Base-by-base conservation (phyloP, 2,888 invertebrate genomes). In the Pristionchus fissidentatus region DNA sequence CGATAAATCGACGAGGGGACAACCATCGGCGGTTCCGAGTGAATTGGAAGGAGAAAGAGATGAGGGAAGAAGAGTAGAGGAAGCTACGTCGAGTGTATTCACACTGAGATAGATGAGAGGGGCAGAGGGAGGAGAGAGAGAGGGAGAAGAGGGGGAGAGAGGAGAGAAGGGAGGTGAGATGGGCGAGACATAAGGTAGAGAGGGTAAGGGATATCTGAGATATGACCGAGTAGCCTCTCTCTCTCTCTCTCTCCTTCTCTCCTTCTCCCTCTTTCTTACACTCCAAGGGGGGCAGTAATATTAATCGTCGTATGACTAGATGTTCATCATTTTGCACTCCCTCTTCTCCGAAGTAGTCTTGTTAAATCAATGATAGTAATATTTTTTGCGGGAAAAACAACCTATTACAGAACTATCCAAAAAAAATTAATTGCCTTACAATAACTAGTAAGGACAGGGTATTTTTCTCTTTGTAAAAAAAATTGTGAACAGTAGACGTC, bases 61-160 rank as follows among this genome's bases (percentile, higher is more conserved):
- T 32, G 60, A 60, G 60, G 60, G 60, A 60, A n/a, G n/a, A n/a
- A 60, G 60, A 60, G 60, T 60, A 60, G n/a, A n/a, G 32, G 60
- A 60, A 60, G 60, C 60, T 32, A 32, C 60, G 29, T 60, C 32
- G 32, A 60, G 60, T 60, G 60, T 60, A 60, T 60, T 60, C 60
- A 60, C 60, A 60, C 60, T 60, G 60, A 29, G 60, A 60, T 29
- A 60, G 29, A 32, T 32, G 60, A 60, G 60, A 60, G 60, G 60
- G 60, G 19, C 13, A 60, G 60, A 32, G 19, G 55, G n/a, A 26
- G n/a, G 55, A 26, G 26, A 26, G 55, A 26, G 46, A 46, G 46
- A 15, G 46, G 46, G 46, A 46, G 46, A 15, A 15, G n/a, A n/a
- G 55, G 55, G n/a, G 26, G 55, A 26, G 55, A 26, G n/a, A n/a